Percentiles rank a stretch among this genome's conserved stretches.
These are phyloP conservation scores for Epiblema foenella DNA, from an alignment of 2,888 invertebrate species.

Conservation along the genomic window DNA sequence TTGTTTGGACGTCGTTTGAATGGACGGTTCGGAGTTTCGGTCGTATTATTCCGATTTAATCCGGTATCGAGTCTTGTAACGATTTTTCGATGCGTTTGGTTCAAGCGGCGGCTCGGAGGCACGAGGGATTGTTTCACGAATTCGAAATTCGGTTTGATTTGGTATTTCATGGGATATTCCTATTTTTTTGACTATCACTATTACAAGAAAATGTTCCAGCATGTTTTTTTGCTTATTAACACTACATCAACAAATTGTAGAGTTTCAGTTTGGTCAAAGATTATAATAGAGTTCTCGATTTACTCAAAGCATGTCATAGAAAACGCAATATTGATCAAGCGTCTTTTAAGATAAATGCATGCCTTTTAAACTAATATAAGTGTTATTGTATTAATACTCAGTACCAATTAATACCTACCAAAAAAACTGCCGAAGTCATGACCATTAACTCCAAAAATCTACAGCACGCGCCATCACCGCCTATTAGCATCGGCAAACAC, in stretches of 20 bases:
- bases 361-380: too few relatives aligned
- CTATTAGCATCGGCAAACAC: conserved; percentile 50
- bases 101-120: conserved; percentile 4
- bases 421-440: conserved; percentile 19
- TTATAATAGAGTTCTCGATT: too few relatives aligned
- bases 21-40: conserved; percentile 66
- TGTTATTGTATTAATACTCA: too few relatives aligned
- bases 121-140: conserved; percentile 11
- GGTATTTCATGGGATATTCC: background rate
- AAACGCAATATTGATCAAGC: too few relatives aligned
- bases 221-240: background rate
- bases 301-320: too few relatives aligned
- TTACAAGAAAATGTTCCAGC: background rate
- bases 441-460: conserved; percentile 31
- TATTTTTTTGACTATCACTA: background rate
- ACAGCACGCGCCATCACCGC: conserved; percentile 43
- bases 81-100: conserved; percentile 47
- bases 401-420: conserved; percentile 1
- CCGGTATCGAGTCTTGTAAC: conserved; percentile 61
- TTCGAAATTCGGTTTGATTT: conserved; percentile 4
- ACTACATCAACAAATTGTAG: background rate
- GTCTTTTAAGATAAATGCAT: too few relatives aligned
- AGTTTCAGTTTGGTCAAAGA: background rate
- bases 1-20: conserved; percentile 76
- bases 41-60: conserved; percentile 77